phyloP scores from a whole-genome alignment of 2,113 vertebrate genomes.

The Buteo buteo region DNA sequence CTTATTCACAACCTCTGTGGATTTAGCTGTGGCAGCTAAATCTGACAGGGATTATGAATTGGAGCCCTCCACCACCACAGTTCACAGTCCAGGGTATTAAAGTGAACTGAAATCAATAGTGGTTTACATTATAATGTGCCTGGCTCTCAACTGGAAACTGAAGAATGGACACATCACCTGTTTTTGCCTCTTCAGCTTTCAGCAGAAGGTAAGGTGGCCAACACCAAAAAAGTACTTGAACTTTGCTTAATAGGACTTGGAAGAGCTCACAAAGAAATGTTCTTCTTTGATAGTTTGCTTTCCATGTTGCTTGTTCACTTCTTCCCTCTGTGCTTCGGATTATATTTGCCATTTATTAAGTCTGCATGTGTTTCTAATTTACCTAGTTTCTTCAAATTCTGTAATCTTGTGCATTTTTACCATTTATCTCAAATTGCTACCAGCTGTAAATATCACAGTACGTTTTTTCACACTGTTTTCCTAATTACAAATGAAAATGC shows the following conservation, averaged over 20 bases:
- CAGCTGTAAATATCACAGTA: neutral
- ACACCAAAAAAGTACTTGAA: neutral
- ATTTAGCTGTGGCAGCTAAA: constrained; percentile 30
- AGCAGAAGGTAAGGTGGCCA: neutral
- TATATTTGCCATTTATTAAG: neutral
- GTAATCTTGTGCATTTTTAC: neutral
- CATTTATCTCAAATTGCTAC: neutral
- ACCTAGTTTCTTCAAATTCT: neutral
- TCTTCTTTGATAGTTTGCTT: neutral
- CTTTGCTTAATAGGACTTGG: neutral
- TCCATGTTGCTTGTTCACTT: neutral
- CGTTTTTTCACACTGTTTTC: neutral
- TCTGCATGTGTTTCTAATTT: neutral
- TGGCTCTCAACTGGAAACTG: neutral
- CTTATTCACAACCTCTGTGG: neutral
- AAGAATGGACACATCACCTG: neutral
- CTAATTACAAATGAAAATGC: neutral
- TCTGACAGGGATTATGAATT: constrained; percentile 32
- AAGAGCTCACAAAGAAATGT: neutral
- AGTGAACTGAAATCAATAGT: constrained; percentile 59
- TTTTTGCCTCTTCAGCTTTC: neutral
- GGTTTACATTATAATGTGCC: constrained; percentile 41
- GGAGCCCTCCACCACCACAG: constrained; percentile 30
- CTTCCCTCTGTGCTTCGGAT: neutral
- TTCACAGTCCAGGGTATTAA: constrained; percentile 36